phyloP scores from a whole-genome alignment of 2,797 vertebrate species.

The Miichthys miiuy region DNA sequence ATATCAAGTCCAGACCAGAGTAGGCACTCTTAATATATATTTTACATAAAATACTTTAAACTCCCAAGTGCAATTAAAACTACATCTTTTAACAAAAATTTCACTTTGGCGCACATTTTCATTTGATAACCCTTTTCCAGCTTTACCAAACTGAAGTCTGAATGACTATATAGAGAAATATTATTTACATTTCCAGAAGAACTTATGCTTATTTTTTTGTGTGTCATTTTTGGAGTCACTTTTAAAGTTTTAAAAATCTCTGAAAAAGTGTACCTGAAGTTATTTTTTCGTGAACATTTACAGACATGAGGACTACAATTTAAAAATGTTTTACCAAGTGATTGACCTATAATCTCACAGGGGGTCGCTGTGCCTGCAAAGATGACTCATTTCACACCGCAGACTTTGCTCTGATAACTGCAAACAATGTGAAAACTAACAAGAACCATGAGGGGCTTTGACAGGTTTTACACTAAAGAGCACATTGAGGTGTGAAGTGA shows the following conservation, averaged over 20 bases:
- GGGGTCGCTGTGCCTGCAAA: not conserved
- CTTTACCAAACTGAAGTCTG: not conserved
- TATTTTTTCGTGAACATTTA: not conserved
- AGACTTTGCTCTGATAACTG: constrained; percentile 19
- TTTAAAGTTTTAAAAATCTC: not conserved
- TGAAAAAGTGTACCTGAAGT: not conserved
- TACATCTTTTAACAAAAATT: constrained; percentile 12
- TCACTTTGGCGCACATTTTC: constrained; percentile 26
- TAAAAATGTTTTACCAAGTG: not conserved
- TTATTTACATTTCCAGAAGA: not conserved
- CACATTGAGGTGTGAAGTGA: constrained; percentile 17
- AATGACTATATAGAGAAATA: not conserved
- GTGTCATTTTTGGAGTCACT: not conserved
- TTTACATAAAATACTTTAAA: constrained; percentile 39
- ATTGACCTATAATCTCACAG: not conserved
- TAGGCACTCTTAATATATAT: constrained; percentile 62
- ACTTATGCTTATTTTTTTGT: not conserved
- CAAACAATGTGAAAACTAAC: constrained; percentile 21
- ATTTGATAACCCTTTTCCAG: not conserved
- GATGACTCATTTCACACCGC: not conserved
- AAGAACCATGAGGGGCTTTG: not conserved
- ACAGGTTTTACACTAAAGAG: constrained; percentile 15
- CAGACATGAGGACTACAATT: not conserved
- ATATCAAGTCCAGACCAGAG: constrained; percentile 44
- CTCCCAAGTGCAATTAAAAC: constrained; percentile 21